Evolutionary conservation across 2,888 invertebrate genomes (phyloP), one percentile per base, ranked within the genome.

Genomic region (Electrophaes corylata): DNA sequence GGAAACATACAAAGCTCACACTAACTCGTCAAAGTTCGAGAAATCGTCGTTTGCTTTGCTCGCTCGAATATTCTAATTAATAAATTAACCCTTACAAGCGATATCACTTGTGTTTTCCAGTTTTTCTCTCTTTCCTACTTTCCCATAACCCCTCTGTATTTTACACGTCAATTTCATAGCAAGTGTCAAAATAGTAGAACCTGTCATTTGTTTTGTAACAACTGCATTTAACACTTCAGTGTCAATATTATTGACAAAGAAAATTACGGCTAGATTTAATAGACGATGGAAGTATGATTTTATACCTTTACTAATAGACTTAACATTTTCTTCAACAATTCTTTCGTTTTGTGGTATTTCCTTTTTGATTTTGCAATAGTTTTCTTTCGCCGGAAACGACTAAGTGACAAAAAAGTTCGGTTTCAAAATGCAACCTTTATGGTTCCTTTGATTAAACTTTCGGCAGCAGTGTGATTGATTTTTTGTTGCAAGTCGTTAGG

Each of bases 381-480:
- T 35, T 35, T 46, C 16, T 26, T 8, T 37, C 19, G 33, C 33
- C 31, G 43, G 43, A 52, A 57, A 48, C 43, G 43, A 11, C 11
- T 12, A 11, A 23, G n/a, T 40, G 31, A 47, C 43, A 57, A 58
- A 54, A 52, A 58, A 58, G 35, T 39, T 11, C 43, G 0, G n/a
- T 37, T 39, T 19, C 23, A 31, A 29, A 46, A 18, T 45, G 45
- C 26, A 39, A 53, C 53, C 52, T 47, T 20, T 46, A 23, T 47
- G 47, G 29, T 49, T 20, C 48, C 49, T 58, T 49, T 58, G 48
- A 58, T 58, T 20, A 44, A 52, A 35, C 48, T 35, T 47, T 52
- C 48, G 53, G 49, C 53, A 53, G 18, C 14, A 47, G 52, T 58
- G 58, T 58, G 58, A 58, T 58, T 58, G 49, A 49, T 58, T 58